Evolutionary conservation across 2,888 invertebrate genomes (phyloP), one percentile per base, ranked within the genome.

Genomic region (Stegana nigrithorax): DNA sequence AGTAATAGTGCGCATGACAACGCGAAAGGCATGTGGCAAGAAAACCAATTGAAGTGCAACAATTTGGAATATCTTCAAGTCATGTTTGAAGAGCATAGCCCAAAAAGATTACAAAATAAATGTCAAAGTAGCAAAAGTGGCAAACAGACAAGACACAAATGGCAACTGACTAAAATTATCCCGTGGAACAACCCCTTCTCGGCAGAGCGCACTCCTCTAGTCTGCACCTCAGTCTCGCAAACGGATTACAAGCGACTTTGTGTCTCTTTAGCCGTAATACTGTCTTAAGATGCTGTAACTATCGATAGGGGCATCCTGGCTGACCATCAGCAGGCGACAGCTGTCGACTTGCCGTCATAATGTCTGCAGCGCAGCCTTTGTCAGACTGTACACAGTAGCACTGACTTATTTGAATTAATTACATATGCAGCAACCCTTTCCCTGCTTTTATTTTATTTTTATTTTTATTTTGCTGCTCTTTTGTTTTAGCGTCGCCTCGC

Each of bases 31-130:
- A n/a, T 14, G 12, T 25, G 19, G 29, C 29, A 27, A 14, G 14
- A 51, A 56, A 58, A 12, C 14, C n/a, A 27, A 75, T 67, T 75
- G 69, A 69, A 75, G 72, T 75, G 78, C 64, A 78, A 65, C 73
- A 72, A 68, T 75, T 69, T 69, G 68, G 73, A 73, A 74, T 75
- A 75, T 78, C 65, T 73, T 73, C 75, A 65, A 78, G 78, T 75
- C 78, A 75, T 21, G 21, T 55, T 50, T 26, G 25, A n/a, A 25
- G 25, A 50, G 23, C 23, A 14, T 5, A 10, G 6, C 2, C n/a
- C 39, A 39, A 7, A 4, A 21, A 36, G 53, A 55, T 55, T 55
- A 55, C 53, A 55, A 55, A 21, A 21, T 21, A 32, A 53, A 55
- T 55, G 36, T 55, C 53, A 55, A 19, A 17, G 23, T 55, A 29